Conservation (phyloP, 2,113 vertebrate genomes). For the Dascyllus trimaculatus region DNA sequence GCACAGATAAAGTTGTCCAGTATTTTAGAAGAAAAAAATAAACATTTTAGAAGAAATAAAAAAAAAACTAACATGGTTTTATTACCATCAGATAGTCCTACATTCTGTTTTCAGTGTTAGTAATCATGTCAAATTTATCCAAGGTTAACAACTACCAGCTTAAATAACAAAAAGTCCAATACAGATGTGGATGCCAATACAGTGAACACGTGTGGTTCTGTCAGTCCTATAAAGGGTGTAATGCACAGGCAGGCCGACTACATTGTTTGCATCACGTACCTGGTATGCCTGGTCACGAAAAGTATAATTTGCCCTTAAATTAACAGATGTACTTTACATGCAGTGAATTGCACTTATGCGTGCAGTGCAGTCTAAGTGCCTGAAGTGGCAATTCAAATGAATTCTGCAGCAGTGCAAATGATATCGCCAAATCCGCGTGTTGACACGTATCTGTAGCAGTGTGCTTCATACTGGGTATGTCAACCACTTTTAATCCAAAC, state of each 20-base stretch:
- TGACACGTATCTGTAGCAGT: background rate
- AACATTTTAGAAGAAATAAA: too few relatives aligned
- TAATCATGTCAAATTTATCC: too few relatives aligned
- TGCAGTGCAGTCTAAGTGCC: constrained; percentile 1
- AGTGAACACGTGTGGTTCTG: too few relatives aligned
- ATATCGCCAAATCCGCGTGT: background rate
- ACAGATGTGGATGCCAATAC: too few relatives aligned
- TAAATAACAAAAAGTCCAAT: too few relatives aligned
- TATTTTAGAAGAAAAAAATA: background rate
- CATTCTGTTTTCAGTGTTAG: too few relatives aligned
- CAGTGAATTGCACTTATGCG: background rate
- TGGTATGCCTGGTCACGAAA: background rate
- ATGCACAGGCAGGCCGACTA: too few relatives aligned
- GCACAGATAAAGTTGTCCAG: background rate
- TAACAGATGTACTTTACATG: background rate
- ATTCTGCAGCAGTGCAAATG: background rate
- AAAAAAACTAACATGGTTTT: background rate
- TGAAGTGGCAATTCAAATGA: background rate
- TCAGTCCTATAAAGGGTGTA: too few relatives aligned
- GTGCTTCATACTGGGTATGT: background rate
- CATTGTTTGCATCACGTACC: too few relatives aligned
- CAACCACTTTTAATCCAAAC: background rate
- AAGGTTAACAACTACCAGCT: too few relatives aligned
- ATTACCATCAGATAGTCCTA: too few relatives aligned
- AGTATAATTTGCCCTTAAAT: background rate